Conservation (phyloP, 1,140 invertebrate species). For the Ctenoplectra terminalis region DNA sequence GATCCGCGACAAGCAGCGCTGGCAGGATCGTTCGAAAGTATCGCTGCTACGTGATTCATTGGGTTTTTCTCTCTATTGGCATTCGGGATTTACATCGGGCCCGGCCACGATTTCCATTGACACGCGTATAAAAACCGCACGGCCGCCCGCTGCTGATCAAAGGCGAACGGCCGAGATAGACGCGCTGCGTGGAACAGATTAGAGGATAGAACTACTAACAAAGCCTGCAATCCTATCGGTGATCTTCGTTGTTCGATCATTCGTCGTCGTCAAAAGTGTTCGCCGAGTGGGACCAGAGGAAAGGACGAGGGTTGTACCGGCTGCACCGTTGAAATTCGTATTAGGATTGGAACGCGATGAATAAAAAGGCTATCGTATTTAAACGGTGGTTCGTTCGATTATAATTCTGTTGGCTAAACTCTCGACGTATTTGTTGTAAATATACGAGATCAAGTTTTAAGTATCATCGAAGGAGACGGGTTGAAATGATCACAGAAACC, state of each 20-base stretch:
- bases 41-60: slow-evolving; percentile 57
- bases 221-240: slow-evolving; percentile 1
- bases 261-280: not conserved
- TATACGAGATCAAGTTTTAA: not conserved
- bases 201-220: slow-evolving; percentile 22
- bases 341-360: slow-evolving; percentile 24
- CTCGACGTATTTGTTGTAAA: not conserved
- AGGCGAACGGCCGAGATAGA: slow-evolving; percentile 42
- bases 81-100: slow-evolving; percentile 73
- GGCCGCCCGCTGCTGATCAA: slow-evolving; percentile 55
- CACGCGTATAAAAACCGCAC: slow-evolving; percentile 78
- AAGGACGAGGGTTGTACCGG: not conserved
- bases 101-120: slow-evolving; percentile 78
- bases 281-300: too few species aligned
- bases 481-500: not conserved
- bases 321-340: slow-evolving; percentile 6
- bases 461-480: not conserved
- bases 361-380: slow-evolving; percentile 20
- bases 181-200: slow-evolving; percentile 15
- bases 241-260: slow-evolving; percentile 9
- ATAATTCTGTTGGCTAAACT: not conserved
- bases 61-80: slow-evolving; percentile 69
- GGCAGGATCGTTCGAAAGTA: slow-evolving; percentile 54
- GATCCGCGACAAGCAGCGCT: slow-evolving; percentile 9
- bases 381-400: not conserved